Evolutionary conservation across 2,888 invertebrate genomes (phyloP), one percentile per base, ranked within the genome.

Genomic region (Cheilosia pagana): DNA sequence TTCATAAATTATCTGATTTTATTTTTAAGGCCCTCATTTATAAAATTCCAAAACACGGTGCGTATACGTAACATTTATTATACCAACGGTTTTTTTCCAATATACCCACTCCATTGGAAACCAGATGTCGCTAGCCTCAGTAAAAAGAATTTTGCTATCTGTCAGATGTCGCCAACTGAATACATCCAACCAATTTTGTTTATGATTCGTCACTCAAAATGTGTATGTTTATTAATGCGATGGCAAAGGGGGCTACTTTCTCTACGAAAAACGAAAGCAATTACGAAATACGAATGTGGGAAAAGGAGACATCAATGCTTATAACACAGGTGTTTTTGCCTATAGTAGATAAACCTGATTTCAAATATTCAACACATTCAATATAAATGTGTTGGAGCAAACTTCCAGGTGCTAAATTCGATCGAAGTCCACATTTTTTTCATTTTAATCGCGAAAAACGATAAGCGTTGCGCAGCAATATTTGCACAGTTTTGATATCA

Each of bases 311-410:
- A 25, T n/a, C 39, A 70, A 45, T 25, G 48, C 35, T 12, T 48
- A 43, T 21, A 57, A 59, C 31, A 70, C 45, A 23, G 45, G 21
- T 57, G 45, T 23, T 7, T 55, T 68, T 35, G 31, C 23, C 55
- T n/a, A n/a, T 48, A 55, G 43, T 57, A 28, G 19, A 39, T 19
- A 81, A 65, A 76, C 62, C 45, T 53, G 76, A 63, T 76, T 76
- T 2, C 28, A 81, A 59, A 25, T 23, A 60, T 71, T 52, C 63
- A 76, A 81, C 59, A 71, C 65, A 76, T 23, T 60, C 59, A 53
- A 62, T 77, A 45, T 67, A 60, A 72, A 67, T 72, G 71, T 72
- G 43, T 23, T 23, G 14, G 28, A 55, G n/a, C 10, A 23, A 1
- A 57, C 28, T 48, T 63, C 55, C 55, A 74, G 19, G 7, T 14